phyloP scores from a whole-genome alignment of 2,797 vertebrate species.

The Oreonectes daqikongensis region DNA sequence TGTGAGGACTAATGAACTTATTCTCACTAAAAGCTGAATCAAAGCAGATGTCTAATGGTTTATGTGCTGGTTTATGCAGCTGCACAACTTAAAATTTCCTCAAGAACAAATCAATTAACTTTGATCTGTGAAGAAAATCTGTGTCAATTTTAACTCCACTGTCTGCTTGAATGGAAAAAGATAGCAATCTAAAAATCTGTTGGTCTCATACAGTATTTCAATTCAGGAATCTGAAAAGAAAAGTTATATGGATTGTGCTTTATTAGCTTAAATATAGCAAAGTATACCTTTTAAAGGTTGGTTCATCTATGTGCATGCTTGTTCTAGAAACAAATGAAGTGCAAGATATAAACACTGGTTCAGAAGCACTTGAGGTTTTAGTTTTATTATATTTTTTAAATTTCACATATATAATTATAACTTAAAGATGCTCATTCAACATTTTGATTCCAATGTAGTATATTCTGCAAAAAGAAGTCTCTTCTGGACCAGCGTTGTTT shows the following conservation, averaged over 20 bases:
- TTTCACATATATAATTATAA: too few species aligned
- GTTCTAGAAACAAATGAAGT: too few species aligned
- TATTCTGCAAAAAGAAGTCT: too few species aligned
- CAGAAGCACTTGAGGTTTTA: too few species aligned
- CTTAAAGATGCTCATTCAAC: too few species aligned
- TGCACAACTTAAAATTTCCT: conserved; percentile 31
- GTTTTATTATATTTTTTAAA: too few species aligned
- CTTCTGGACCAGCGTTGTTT: too few species aligned
- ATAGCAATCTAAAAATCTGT: background rate
- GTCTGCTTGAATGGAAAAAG: background rate
- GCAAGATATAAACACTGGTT: too few species aligned
- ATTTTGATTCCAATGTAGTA: too few species aligned
- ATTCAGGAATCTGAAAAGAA: background rate
- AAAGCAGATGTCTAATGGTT: conserved; percentile 52
- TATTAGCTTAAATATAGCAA: background rate
- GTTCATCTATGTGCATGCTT: too few species aligned
- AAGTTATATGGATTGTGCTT: background rate
- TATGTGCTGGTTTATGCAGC: conserved; percentile 44
- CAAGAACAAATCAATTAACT: conserved; percentile 64
- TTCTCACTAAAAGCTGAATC: conserved; percentile 49
- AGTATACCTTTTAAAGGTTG: too few species aligned
- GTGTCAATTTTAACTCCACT: conserved; percentile 47
- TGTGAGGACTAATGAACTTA: conserved; percentile 47
- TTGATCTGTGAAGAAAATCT: conserved; percentile 58
- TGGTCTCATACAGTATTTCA: background rate